phyloP scores from a whole-genome alignment of 2,888 invertebrate genomes.

The Campaea margaritaria region DNA sequence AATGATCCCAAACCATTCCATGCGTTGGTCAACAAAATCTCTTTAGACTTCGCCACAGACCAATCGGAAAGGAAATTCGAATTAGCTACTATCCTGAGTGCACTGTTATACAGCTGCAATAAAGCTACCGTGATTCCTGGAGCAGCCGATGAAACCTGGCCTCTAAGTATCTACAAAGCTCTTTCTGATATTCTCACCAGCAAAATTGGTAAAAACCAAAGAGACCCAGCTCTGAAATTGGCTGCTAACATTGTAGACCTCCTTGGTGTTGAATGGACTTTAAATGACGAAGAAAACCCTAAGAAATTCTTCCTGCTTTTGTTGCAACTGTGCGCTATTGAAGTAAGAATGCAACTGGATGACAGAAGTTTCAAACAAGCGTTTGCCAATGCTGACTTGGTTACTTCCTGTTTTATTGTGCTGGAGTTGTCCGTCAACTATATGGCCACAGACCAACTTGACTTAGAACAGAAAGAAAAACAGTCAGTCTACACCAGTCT shows the following conservation, averaged over 20 bases:
- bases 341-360: constrained; percentile 97
- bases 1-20: constrained; percentile 92
- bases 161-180: constrained; percentile 91
- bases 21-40: constrained; percentile 92
- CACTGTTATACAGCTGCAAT: constrained; percentile 90
- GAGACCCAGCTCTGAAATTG: constrained; percentile 94
- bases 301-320: constrained; percentile 93
- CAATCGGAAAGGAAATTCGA: constrained; percentile 96
- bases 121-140: constrained; percentile 87
- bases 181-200: constrained; percentile 93
- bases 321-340: constrained; percentile 95
- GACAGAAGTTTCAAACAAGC: constrained; percentile 93
- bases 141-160: constrained; percentile 91
- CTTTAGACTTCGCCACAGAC: constrained; percentile 95
- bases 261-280: constrained; percentile 93
- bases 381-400: constrained; percentile 89
- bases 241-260: constrained; percentile 92
- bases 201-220: constrained; percentile 94
- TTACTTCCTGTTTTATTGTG: constrained; percentile 93
- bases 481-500: constrained; percentile 95
- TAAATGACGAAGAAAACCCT: constrained; percentile 91
- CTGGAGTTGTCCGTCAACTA: constrained; percentile 92
- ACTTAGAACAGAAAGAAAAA: constrained; percentile 95
- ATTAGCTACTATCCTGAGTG: constrained; percentile 91
- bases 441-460: constrained; percentile 92